Evolutionary conservation across 2,797 vertebrate genomes (phyloP), one percentile per base, ranked within the genome.

Genomic region (Pipistrellus pipistrellus): DNA sequence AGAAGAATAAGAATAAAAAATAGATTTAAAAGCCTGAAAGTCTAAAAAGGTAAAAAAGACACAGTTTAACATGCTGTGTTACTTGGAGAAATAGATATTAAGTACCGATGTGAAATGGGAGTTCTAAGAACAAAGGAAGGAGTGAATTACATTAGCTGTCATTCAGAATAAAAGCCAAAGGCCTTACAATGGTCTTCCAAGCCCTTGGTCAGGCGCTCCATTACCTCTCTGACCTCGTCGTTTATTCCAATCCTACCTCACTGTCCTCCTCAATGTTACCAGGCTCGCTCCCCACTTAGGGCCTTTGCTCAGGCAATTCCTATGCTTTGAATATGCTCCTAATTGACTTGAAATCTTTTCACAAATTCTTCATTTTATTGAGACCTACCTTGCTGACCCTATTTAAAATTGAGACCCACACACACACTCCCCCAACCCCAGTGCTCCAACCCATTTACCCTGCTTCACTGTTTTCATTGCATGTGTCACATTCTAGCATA

Each of bases 91-190:
- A 89, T 32, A 93, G 94, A 96, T 94, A 32, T 38, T 38, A 82
- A 89, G 44, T 86, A 85, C 44, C 23, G 64, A 88, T 84, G 86
- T 57, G 80, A 59, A 72, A 32, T 75, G 83, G 71, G 51, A 96
- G 64, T 92, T 66, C 51, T 30, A 32, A 71, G 85, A 27, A 75
- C 71, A 87, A 80, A 96, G 32, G 64, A 94, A 20, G 62, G 35
- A 88, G 57, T 85, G 72, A 90, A 78, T 95, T 95, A 90, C 82
- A 95, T 96, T 93, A 96, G 89, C 81, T 88, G 86, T 86, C 92
- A 83, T 86, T 96, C 88, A 96, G 72, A 93, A 44, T 69, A 93
- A 96, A 95, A 95, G 86, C 38, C 80, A 93, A 93, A 84, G 76
- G 48, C 53, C 85, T 77, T 77, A 73, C 38, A 18, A 9, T 25